Evolutionary conservation across 2,888 invertebrate genomes (phyloP), one percentile per base, ranked within the genome.

Genomic region (Lampropteryx suffumata): DNA sequence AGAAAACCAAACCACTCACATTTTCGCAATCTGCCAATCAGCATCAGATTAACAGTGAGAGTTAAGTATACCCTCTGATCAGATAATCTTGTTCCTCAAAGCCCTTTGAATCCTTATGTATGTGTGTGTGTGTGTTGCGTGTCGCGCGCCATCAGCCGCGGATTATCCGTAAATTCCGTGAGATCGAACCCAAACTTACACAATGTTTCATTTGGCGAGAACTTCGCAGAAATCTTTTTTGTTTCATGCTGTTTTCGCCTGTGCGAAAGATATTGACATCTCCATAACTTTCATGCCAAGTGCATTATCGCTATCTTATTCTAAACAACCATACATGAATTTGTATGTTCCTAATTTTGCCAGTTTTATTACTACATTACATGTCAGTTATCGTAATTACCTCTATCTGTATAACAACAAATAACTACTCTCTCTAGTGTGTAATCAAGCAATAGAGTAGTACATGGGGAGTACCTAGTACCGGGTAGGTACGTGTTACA

Each of bases 81-180:
- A 27, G 33, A 5, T 42, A 34, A 34, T 43, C 34, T 35, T 28
- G 43, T 32, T 36, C 24, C 36, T 45, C 9, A 17, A 32, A 45
- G 37, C 30, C 30, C 24, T 36, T 12, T 11, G 8, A 8, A 28
- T 9, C 21, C 13, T 12, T 4, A 26, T 17, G 12, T 11, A 10
- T 17, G 3, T 10, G 29, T 24, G 21, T 21, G 45, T 36, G 30
- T 28, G 36, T 17, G 45, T 7, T 35, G 35, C 12, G 41, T 24
- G 41, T 32, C 10, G 13, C 28, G 14, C 7, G 2, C 30, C 30
- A 33, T 44, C 35, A 21, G 9, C 29, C 12, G 7, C 29, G 32
- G 30, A 32, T 41, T 41, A 30, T 30, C n/a, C 11, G 27, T 27
- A n/a, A 21, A 8, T 21, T 21, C 13, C n/a, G 11, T 14, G 11